phyloP scores from a whole-genome alignment of 2,797 vertebrate species.

The Helicolenus hilgendorfi region DNA sequence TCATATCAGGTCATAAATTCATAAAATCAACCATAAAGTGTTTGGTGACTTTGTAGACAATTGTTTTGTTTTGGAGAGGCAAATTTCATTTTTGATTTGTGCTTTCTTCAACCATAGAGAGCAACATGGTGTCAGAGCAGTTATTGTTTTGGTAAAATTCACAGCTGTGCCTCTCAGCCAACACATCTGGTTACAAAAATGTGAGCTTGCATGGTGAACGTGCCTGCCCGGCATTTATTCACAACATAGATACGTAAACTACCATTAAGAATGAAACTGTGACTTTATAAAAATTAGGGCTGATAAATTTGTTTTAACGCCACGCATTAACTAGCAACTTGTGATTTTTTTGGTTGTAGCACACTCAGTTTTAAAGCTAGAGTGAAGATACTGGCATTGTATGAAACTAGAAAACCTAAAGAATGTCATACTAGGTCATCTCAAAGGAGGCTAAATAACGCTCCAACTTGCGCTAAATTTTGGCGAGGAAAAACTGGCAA shows the following conservation, averaged over 20 bases:
- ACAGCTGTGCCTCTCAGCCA: background rate
- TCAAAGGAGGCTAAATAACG: no score
- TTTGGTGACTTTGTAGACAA: background rate
- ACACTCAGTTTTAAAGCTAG: no score
- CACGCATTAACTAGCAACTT: no score
- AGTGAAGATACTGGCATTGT: no score
- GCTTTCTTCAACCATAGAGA: background rate
- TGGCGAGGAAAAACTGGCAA: no score
- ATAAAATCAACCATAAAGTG: background rate
- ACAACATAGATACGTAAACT: background rate
- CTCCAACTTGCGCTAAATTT: no score
- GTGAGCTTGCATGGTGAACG: background rate
- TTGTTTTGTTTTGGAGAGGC: slow-evolving; percentile 2
- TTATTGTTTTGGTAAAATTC: background rate
- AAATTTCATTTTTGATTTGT: background rate
- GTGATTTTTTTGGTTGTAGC: no score
- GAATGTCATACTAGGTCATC: no score
- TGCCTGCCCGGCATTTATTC: background rate
- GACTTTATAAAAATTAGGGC: background rate
- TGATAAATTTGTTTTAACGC: no score
- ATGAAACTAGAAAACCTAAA: no score
- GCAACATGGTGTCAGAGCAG: background rate
- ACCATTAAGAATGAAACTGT: background rate
- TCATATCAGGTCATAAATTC: background rate
- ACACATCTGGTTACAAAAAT: slow-evolving; percentile 7